These are phyloP conservation scores for Lepidothrix coronata DNA, from an alignment of 2,113 vertebrate genomes.

Conservation along the genomic window DNA sequence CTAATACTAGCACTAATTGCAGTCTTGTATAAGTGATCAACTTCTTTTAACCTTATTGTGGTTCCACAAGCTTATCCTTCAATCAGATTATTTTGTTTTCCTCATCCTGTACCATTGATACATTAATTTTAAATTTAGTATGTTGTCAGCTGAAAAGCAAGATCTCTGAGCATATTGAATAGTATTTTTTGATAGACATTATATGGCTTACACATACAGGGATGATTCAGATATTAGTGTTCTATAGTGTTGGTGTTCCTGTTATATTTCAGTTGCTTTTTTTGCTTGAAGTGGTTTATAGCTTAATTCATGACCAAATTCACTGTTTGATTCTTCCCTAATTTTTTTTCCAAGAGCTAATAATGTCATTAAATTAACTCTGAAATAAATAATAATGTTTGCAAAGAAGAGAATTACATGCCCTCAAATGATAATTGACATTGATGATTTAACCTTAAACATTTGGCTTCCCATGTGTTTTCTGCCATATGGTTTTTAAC, in stretches of 20 bases:
- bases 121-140: not conserved
- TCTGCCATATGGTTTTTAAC: not conserved
- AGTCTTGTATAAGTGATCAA: not conserved
- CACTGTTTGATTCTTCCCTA: not conserved
- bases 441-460: not conserved
- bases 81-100: not conserved
- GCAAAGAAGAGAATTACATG: not conserved
- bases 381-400: not conserved
- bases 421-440: fast-evolving
- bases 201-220: not conserved
- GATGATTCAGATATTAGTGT: not conserved
- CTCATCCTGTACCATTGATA: not conserved
- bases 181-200: not conserved
- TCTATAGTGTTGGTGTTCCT: not conserved
- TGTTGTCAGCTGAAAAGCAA: not conserved
- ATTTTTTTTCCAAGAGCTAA: not conserved
- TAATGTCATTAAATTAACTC: not conserved
- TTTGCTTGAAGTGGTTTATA: not conserved
- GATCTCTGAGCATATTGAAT: not conserved
- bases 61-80: not conserved
- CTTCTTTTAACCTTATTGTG: not conserved
- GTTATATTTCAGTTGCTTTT: not conserved
- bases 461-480: not conserved
- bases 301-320: not conserved
- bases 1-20: not conserved